Evolutionary conservation across 2,797 vertebrate genomes (phyloP).

Genomic region (Avahi laniger): DNA sequence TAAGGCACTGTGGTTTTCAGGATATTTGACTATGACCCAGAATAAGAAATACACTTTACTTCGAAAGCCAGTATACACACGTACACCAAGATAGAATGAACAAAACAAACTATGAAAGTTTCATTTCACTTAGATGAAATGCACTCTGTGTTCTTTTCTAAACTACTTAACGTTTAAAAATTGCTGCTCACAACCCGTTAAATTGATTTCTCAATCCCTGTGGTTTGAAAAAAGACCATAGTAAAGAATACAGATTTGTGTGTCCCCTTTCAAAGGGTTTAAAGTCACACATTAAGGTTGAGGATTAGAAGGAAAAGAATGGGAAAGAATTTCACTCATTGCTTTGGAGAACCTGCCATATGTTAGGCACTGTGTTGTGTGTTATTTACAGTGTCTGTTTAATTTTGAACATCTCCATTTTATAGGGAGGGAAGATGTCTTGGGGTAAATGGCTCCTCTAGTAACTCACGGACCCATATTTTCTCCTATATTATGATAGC

Average conservation of each 20-base stretch:
- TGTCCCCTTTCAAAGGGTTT: neutral
- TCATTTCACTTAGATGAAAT: neutral
- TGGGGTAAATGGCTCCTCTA: neutral
- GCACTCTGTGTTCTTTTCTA: neutral
- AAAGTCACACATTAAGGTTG: neutral
- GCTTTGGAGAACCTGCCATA: neutral
- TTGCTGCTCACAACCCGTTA: neutral
- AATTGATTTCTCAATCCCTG: neutral
- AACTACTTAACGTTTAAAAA: neutral
- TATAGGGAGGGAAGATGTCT: neutral
- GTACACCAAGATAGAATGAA: neutral
- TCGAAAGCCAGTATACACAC: neutral
- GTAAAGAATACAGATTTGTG: neutral
- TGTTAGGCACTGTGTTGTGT: neutral
- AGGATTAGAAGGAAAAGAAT: neutral
- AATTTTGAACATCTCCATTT: neutral
- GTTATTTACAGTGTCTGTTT: neutral
- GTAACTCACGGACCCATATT: neutral
- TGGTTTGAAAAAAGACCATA: neutral
- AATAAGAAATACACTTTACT: neutral
- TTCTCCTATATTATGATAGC: neutral
- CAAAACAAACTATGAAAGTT: neutral
- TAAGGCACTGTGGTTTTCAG: neutral
- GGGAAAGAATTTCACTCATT: neutral
- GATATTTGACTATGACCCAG: neutral